Percentiles rank a stretch among this genome's conserved stretches.
Conservation (phyloP, 1,140 invertebrate genomes). For the Drosophila biarmipes region DNA sequence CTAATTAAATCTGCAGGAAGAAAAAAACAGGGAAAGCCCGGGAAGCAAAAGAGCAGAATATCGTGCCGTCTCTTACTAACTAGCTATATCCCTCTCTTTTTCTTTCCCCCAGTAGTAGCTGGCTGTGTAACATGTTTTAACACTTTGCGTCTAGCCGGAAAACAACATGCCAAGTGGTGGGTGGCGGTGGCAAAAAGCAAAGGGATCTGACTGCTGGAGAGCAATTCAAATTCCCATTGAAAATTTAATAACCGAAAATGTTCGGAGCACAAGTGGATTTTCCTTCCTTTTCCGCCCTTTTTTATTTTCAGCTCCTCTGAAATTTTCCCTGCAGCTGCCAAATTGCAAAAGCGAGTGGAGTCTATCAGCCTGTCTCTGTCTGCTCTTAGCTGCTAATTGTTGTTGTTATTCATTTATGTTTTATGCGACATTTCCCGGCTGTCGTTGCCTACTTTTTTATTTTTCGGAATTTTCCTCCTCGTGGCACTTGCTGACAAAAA, state of each 20-base stretch:
- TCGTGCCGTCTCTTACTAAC: constrained; percentile 1
- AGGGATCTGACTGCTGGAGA: constrained; percentile 45
- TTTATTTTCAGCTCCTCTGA: background rate
- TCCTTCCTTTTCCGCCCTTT: background rate
- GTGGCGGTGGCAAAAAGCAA: background rate
- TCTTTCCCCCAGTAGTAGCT: constrained; percentile 16
- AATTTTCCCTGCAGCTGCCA: constrained; percentile 42
- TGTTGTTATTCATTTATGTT: constrained; percentile 78
- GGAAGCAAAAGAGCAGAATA: background rate
- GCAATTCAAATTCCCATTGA: constrained; percentile 74
- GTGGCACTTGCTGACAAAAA: constrained; percentile 55
- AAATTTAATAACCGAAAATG: constrained; percentile 80
- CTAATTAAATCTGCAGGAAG: constrained; percentile 75
- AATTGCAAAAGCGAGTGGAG: constrained; percentile 44
- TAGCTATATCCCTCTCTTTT: background rate
- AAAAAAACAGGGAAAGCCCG: constrained; percentile 46
- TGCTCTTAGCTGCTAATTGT: constrained; percentile 52
- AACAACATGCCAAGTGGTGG: constrained; percentile 12
- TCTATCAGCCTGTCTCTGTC: constrained; percentile 23
- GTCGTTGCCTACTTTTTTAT: constrained; percentile 1
- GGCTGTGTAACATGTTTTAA: constrained; percentile 69
- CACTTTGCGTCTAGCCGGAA: constrained; percentile 70
- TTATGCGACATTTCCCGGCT: constrained; percentile 64
- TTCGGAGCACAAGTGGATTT: constrained; percentile 32
- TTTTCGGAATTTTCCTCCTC: constrained; percentile 14